Evolutionary conservation across 35 echinoderm and acorn worm genomes (phyloP).

Genomic region (Ptychodera flava): DNA sequence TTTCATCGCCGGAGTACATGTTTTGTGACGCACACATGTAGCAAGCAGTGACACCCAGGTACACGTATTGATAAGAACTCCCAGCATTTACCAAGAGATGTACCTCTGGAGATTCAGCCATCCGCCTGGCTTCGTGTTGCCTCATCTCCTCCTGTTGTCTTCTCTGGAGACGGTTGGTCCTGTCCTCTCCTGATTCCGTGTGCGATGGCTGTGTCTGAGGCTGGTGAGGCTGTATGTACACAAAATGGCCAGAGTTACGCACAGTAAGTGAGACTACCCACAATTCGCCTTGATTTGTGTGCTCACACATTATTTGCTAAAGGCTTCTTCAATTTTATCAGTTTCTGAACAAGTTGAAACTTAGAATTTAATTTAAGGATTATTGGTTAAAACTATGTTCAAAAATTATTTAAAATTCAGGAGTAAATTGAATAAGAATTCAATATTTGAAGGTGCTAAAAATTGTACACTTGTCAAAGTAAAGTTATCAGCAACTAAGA

Average conservation of each 20-base stretch:
- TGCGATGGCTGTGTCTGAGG: neutral
- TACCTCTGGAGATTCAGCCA: neutral
- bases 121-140: neutral
- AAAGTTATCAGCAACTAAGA: too few relatives aligned
- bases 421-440: too few relatives aligned
- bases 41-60: neutral
- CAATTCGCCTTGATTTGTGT: too few relatives aligned
- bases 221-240: neutral
- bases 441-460: too few relatives aligned
- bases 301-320: neutral
- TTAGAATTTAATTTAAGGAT: too few relatives aligned
- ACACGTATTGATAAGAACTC: neutral
- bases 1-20: too few relatives aligned
- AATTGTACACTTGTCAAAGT: too few relatives aligned
- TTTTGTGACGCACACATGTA: too few relatives aligned
- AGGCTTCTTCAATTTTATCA: too few relatives aligned
- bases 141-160: slow-evolving; percentile 12
- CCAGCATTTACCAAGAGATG: neutral
- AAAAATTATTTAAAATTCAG: too few relatives aligned
- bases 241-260: neutral
- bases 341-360: too few relatives aligned
- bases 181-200: neutral
- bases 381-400: too few relatives aligned
- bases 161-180: neutral
- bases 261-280: neutral